Base-by-base conservation (phyloP, 2,797 vertebrate species). In the Poecilia wingei region DNA sequence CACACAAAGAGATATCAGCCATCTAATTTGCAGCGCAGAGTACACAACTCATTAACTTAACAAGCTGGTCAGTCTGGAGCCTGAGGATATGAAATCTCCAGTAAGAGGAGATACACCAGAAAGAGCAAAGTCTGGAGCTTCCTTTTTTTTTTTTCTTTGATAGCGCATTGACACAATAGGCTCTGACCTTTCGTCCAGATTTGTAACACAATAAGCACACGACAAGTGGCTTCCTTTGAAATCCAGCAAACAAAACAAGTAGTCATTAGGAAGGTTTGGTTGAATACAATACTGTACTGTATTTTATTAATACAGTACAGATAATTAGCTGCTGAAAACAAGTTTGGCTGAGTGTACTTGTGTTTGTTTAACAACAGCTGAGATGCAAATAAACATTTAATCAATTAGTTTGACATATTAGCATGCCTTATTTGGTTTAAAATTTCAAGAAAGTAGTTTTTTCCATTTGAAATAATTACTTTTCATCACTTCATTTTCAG, bases 141-240 rank as follows among this genome's bases (percentile, higher is more conserved):
- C 6, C 25, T 43, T 83, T 84, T 83, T 85, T 83, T 83, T 85
- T 31, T 82, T 84, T 84, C 71, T 82, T 82, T 79, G 74, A 86
- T 79, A 72, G 41, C 22, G 59, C 89, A 86, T 93, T 93, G 89
- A 92, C 87, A 39, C 31, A 74, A 49, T 78, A 80, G 79, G 78
- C 70, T 83, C 74, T 91, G 84, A 91, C 88, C 86, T 93, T 87
- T 91, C 51, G 22, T 86, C 81, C 76, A 88, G 25, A 90, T 90
- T 85, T 43, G 81, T 66, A 82, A 86, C 73, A 81, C 39, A 86
- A 71, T 75, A 33, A 75, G 28, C 45, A 79, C 1, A 66, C 31
- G 82, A 49, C 28, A 72, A 49, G 33, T 33, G 33, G 16, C 16
- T 22, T 53, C 16, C 43, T 43, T 64, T 46, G 3, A 43, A 74